These are phyloP conservation scores for Glaucopsyche alexis DNA, from an alignment of 2,888 invertebrate species.

Conservation along the genomic window DNA sequence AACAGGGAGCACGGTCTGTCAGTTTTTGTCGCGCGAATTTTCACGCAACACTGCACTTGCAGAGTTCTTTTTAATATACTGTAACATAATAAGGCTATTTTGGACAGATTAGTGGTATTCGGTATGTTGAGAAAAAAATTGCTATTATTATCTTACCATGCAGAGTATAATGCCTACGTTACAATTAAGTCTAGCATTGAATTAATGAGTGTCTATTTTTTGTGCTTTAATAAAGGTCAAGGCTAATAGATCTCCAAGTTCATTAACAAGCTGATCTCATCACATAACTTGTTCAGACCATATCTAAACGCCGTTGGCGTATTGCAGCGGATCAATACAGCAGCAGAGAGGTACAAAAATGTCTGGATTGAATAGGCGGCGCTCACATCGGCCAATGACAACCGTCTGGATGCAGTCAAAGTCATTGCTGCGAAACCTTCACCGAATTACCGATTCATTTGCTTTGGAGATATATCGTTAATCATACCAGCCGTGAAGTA, in stretches of 20 bases:
- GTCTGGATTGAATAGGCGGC: conserved; percentile 65
- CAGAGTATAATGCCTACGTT: neutral
- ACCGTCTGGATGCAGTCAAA: conserved; percentile 62
- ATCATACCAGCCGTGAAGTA: conserved; percentile 27
- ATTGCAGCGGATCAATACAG: conserved; percentile 73
- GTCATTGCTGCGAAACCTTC: conserved; percentile 72
- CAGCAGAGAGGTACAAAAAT: conserved; percentile 57
- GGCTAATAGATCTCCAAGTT: conserved; percentile 42
- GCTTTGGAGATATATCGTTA: conserved; percentile 15
- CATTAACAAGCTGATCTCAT: conserved; percentile 30
- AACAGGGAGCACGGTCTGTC: conserved; percentile 49
- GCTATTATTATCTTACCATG: neutral
- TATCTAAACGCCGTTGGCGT: conserved; percentile 45
- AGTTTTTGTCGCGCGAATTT: conserved; percentile 63
- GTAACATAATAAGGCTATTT: conserved; percentile 47
- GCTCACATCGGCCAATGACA: conserved; percentile 66
- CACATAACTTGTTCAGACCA: conserved; percentile 28
- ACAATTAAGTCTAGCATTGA: neutral
- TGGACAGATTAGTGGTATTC: conserved; percentile 39
- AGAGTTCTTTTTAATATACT: conserved; percentile 54
- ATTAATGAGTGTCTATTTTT: neutral
- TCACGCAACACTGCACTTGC: conserved; percentile 65
- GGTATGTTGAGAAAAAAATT: neutral
- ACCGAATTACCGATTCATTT: conserved; percentile 72
- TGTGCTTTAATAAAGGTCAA: conserved; percentile 39